Evolutionary conservation across 2,888 invertebrate genomes (phyloP), one percentile per base, ranked within the genome.

Genomic region (Hirudinaria manillensis): DNA sequence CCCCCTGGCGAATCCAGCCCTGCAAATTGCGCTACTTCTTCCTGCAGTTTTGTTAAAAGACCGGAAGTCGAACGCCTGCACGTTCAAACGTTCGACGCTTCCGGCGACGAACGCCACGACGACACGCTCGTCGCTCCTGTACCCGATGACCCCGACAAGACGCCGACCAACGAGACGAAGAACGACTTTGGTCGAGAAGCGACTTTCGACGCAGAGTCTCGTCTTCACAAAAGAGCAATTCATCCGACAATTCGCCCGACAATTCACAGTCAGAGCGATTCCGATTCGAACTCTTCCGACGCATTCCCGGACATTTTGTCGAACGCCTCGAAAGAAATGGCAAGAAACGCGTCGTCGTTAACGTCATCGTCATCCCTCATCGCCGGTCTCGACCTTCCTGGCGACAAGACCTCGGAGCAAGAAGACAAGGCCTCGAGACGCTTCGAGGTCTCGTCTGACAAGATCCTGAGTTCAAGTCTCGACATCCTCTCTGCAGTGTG

Each of bases 291-390:
- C 29, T 61, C 61, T 19, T 61, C 61, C 1, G 29, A 24, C 2
- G 10, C 24, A 27, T 61, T 61, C 29, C 61, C 61, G 10, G 61
- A 61, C 29, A 27, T 61, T 21, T 10, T 61, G 24, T 61, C 61
- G 3, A 61, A 61, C 45, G 56, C 70, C 19, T 34, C n/a, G 70
- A 70, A 61, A 2, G 61, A 68, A 68, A 68, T 34, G 16, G 36
- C 21, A 1, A 19, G 70, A 77, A 19, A 75, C 72, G 72, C 74
- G 29, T 66, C 78, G 6, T 79, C 79, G 13, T 72, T 75, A 27
- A 34, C 75, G 70, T 76, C 77, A 27, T 77, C 75, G 71, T 76
- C 72, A 55, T 77, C 38, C 76, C 77, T 10, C 78, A 79, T 65
- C 68, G 72, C 24, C 10, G 61, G 66, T 16, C n/a, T 66, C 16